phyloP scores from a whole-genome alignment of 2,113 vertebrate genomes.

The Leptobrachium leishanense region DNA sequence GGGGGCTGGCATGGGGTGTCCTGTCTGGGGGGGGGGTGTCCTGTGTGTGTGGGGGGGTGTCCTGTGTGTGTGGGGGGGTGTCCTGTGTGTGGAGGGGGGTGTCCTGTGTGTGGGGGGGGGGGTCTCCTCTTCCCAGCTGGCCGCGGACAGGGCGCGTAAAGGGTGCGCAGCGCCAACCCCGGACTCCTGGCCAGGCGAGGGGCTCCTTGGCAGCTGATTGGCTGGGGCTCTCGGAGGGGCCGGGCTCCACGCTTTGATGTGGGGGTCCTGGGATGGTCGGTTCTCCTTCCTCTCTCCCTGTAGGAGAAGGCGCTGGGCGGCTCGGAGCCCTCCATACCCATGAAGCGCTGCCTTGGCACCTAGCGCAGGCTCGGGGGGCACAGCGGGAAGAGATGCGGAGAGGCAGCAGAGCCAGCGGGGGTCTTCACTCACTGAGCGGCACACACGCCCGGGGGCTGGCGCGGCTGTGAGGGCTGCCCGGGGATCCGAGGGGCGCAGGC shows the following conservation, averaged over 20 bases:
- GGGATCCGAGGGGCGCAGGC: constrained; percentile 36
- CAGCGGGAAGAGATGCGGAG: constrained; percentile 14
- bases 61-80: no score
- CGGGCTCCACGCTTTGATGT: constrained; percentile 52
- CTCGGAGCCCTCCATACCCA: constrained; percentile 36
- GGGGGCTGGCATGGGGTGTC: no score
- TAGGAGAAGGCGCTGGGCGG: constrained; percentile 32
- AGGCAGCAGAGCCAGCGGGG: neutral
- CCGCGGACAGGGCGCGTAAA: no score
- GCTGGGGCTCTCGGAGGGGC: constrained; percentile 47
- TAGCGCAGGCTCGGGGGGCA: neutral
- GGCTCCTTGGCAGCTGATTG: constrained; percentile 23
- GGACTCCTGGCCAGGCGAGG: no score
- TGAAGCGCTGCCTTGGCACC: constrained; percentile 28
- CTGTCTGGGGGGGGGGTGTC: no score
- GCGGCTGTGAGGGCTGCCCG: constrained; percentile 53
- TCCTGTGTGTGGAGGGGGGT: no score
- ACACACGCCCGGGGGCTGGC: constrained; percentile 29
- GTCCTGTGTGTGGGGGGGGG: no score
- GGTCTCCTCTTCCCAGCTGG: no score
- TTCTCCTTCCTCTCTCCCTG: no score
- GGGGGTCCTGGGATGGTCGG: constrained; percentile 48
- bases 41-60: no score
- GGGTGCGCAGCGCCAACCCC: no score
- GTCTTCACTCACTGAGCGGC: neutral